These are phyloP conservation scores for Chromobotia macracanthus DNA, from an alignment of 2,797 vertebrate species.

Conservation along the genomic window DNA sequence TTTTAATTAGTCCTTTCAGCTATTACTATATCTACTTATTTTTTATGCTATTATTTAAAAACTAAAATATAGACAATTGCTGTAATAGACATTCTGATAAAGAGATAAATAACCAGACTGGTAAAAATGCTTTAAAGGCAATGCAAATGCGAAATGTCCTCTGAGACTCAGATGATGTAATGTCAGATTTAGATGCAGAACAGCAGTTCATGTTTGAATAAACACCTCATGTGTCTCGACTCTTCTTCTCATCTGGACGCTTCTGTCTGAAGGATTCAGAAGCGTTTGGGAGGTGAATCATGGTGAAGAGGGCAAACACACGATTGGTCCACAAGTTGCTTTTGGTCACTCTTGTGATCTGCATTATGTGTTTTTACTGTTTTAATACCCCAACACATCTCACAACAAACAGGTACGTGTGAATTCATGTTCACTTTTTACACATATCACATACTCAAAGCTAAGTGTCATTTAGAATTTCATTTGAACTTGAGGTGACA, in stretches of 20 bases:
- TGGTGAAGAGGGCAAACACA: constrained; percentile 58
- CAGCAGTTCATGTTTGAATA: neutral
- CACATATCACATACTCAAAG: neutral
- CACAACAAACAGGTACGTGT: constrained; percentile 74
- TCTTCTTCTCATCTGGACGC: neutral
- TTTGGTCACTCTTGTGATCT: constrained; percentile 82
- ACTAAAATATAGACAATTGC: neutral
- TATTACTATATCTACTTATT: neutral
- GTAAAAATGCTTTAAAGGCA: neutral
- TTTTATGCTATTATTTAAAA: too few relatives aligned
- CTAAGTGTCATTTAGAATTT: too few relatives aligned
- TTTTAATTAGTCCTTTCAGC: neutral
- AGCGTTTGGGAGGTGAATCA: neutral
- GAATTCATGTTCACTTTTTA: neutral
- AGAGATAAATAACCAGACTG: neutral
- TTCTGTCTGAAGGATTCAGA: neutral
- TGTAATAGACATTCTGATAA: neutral
- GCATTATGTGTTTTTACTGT: constrained; percentile 84
- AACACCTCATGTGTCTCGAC: neutral
- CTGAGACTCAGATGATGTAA: too few relatives aligned
- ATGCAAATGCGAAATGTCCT: neutral
- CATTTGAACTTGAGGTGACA: too few relatives aligned
- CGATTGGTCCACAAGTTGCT: constrained; percentile 75
- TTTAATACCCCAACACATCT: constrained; percentile 66
- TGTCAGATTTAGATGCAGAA: too few relatives aligned